Conservation (phyloP, 1,140 invertebrate species). For the Cotesia glomerata region DNA sequence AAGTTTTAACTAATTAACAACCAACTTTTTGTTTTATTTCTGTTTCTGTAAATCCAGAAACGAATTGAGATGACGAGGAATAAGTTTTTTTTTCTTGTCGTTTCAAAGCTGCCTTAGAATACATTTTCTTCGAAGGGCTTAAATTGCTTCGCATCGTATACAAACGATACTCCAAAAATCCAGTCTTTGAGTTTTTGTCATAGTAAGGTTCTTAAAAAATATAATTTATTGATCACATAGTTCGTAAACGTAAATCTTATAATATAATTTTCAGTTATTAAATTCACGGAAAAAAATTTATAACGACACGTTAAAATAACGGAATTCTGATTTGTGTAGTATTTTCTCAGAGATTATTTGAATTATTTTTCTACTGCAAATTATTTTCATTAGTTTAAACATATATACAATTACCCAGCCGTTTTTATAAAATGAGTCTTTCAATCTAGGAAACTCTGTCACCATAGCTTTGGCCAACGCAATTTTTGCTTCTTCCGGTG, state of each 20-base stretch:
- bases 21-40: background rate
- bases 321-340: too few relatives aligned
- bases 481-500: background rate
- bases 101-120: background rate
- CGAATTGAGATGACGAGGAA: background rate
- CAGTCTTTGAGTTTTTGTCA: background rate
- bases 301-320: too few relatives aligned
- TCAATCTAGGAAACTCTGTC: background rate
- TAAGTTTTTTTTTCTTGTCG: background rate
- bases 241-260: too few relatives aligned
- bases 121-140: background rate
- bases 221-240: background rate
- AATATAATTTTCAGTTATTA: too few relatives aligned
- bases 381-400: background rate
- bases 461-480: background rate
- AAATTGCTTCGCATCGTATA: background rate
- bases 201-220: background rate
- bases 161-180: constrained; percentile 10
- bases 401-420: background rate
- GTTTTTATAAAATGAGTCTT: background rate
- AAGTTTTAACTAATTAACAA: background rate
- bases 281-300: too few relatives aligned
- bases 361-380: background rate
- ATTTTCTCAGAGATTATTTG: too few relatives aligned
- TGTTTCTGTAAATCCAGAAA: background rate